Base-by-base conservation (phyloP, 92 coral and sea anemone genomes). In the Blastomussa wellsi region DNA sequence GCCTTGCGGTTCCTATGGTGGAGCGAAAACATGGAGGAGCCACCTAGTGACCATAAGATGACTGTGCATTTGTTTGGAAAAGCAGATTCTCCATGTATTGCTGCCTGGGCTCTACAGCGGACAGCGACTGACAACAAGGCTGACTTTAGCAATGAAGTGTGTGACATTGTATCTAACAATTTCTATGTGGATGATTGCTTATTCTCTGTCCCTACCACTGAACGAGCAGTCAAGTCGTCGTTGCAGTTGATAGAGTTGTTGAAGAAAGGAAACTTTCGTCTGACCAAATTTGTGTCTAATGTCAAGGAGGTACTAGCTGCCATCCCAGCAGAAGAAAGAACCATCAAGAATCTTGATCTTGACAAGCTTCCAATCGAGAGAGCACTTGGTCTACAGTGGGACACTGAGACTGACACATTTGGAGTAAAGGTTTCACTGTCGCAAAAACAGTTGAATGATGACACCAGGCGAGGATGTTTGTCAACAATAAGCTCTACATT, bases 361-460 rank as follows among this genome's bases (percentile, higher is more conserved):
- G 91, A 87, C 37, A 64, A 82, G 57, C 78, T 3, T 7, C 7
- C 44, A 41, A 41, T 41, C 7, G 44, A 41, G 7, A 3, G 90
- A 51, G 86, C 92, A 36, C 86, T 89, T 38, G 92, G 90, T 77
- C 60, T 89, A 17, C 79, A 86, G 88, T 79, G 92, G 92, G 44
- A 68, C n/a, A n/a, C n/a, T n/a, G n/a, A n/a, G n/a, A n/a, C n/a
- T n/a, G n/a, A n/a, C n/a, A n/a, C n/a, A n/a, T n/a, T n/a, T n/a
- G n/a, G n/a, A n/a, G n/a, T n/a, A n/a, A n/a, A n/a, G n/a, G n/a
- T n/a, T n/a, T n/a, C n/a, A n/a, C n/a, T 53, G 89, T n/a, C 36
- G 19, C 79, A 65, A 29, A 82, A 76, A 26, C 48, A 64, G 41
- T 41, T 65, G 13, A 59, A 84, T 72, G 86, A 79, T 52, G 78